These are phyloP conservation scores for Gallinago jamesoni DNA, from an alignment of 2,113 vertebrate species.

Conservation along the genomic window DNA sequence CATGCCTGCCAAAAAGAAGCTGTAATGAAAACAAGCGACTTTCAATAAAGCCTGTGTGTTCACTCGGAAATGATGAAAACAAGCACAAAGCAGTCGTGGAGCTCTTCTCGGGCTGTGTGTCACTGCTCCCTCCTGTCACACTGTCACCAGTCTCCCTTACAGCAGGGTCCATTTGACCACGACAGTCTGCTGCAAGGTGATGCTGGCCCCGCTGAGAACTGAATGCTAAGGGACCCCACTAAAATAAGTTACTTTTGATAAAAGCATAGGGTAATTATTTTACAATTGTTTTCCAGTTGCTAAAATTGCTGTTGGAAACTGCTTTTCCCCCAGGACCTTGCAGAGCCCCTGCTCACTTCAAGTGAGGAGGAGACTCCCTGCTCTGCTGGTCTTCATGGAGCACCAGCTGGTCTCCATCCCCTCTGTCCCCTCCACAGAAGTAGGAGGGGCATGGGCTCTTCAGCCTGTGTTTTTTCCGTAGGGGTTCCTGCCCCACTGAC, in stretches of 20 bases:
- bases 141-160: not conserved
- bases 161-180: not conserved
- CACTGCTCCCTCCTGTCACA: not conserved
- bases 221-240: not conserved
- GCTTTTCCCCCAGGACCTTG: not conserved
- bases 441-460: not conserved
- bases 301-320: not conserved
- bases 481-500: not conserved
- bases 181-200: not conserved
- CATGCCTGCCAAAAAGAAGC: not conserved
- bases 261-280: not conserved
- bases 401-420: not conserved
- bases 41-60: not conserved
- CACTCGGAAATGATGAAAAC: not conserved
- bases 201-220: not conserved
- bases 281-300: not conserved
- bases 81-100: not conserved
- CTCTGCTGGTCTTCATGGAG: not conserved
- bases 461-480: not conserved
- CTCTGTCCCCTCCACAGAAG: not conserved
- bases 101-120: not conserved
- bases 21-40: not conserved
- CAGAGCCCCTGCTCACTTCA: not conserved
- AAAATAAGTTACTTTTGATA: not conserved
- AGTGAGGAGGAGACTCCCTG: not conserved